Conservation (phyloP, 1,140 invertebrate species). For the Zaprionus ghesquierei region DNA sequence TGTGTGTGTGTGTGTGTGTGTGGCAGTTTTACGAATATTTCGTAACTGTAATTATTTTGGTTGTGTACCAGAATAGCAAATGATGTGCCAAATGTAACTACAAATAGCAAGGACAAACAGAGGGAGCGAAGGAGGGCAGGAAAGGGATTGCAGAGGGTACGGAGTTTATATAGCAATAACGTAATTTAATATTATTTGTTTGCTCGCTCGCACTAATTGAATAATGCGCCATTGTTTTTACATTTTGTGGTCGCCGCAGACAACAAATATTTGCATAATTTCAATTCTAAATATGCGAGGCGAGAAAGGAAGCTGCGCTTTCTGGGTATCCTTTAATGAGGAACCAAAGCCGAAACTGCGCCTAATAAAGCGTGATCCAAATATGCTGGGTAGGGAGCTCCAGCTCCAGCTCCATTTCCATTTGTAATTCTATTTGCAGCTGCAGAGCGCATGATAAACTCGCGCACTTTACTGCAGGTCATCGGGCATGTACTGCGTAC, state of each 20-base stretch:
- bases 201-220: constrained; percentile 37
- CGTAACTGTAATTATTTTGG: constrained; percentile 52
- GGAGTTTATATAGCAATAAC: background rate
- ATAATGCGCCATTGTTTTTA: constrained; percentile 71
- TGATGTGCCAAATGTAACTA: constrained; percentile 21
- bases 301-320: background rate
- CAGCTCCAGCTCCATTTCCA: background rate
- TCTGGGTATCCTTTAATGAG: background rate
- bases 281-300: constrained; percentile 10
- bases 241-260: constrained; percentile 45
- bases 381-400: constrained; percentile 14
- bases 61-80: constrained; percentile 22
- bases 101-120: background rate
- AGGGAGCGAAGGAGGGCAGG: background rate
- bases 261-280: constrained; percentile 44
- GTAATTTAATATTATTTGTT: constrained; percentile 33
- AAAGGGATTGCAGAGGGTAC: background rate
- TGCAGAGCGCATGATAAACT: constrained; percentile 52
- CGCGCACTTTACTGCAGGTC: constrained; percentile 63
- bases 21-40: constrained; percentile 21
- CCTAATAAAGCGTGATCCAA: constrained; percentile 50
- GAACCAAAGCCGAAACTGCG: background rate
- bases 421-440: background rate
- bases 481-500: constrained; percentile 10
- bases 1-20: background rate